phyloP scores from a whole-genome alignment of 1,140 invertebrate species.

The Steinernema feltiae region DNA sequence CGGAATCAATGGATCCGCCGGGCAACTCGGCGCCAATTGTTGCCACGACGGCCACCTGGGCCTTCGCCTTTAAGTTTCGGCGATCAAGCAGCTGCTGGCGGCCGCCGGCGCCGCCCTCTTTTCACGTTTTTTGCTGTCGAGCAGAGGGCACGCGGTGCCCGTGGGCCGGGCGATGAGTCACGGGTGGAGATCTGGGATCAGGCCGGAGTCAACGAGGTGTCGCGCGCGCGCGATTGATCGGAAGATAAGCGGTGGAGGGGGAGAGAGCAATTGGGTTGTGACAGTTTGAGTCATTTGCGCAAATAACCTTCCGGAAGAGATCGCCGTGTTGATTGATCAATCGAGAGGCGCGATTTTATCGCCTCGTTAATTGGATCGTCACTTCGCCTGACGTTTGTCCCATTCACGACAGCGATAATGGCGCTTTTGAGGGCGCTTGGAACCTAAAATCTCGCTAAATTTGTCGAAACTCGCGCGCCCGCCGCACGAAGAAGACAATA shows the following conservation, averaged over 20 bases:
- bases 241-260: background rate
- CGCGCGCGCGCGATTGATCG: background rate
- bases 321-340: background rate
- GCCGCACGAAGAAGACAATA: too few species aligned
- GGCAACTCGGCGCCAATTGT: background rate
- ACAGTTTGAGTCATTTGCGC: slow-evolving; percentile 13
- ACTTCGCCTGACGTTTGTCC: too few species aligned
- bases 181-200: too few species aligned
- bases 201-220: background rate
- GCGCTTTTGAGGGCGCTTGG: too few species aligned
- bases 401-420: too few species aligned
- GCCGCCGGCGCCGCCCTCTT: background rate
- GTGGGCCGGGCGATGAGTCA: background rate
- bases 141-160: background rate
- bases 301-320: slow-evolving; percentile 5
- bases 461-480: too few species aligned
- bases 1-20: background rate
- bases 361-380: background rate
- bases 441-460: too few species aligned
- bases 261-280: slow-evolving; percentile 2
- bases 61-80: background rate
- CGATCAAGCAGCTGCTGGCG: background rate
- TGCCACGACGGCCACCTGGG: slow-evolving; percentile 7
- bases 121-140: background rate
- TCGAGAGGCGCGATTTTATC: background rate